Conservation (phyloP, 2,888 invertebrate species). For the Vannuccia rotundouncinata region DNA sequence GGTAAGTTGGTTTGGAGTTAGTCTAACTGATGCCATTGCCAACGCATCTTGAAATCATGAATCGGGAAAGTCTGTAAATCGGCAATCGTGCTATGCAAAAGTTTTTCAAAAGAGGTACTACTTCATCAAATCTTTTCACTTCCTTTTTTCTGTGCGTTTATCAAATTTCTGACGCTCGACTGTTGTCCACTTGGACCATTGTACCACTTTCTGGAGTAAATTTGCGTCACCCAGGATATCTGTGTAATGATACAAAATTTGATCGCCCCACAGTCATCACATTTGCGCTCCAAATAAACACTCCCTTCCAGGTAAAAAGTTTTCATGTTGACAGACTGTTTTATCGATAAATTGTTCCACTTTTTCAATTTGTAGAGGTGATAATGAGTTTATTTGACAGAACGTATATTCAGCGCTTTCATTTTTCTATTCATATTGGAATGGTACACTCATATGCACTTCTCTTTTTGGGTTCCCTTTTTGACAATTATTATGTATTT, state of each 20-base stretch:
- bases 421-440: too few species aligned
- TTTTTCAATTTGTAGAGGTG: not conserved
- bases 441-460: too few species aligned
- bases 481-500: too few species aligned
- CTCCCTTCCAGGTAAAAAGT: not conserved
- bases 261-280: not conserved
- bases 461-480: too few species aligned
- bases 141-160: not conserved
- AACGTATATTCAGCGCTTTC: too few species aligned
- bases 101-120: constrained; percentile 1
- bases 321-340: not conserved
- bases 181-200: not conserved
- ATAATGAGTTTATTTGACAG: not conserved
- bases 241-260: not conserved
- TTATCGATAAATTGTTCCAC: not conserved
- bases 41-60: constrained; percentile 9
- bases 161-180: not conserved
- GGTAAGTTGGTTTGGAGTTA: not conserved
- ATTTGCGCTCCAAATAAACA: not conserved
- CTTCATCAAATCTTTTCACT: not conserved
- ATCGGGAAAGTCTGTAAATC: constrained; percentile 5
- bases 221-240: not conserved
- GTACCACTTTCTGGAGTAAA: not conserved
- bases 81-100: constrained; percentile 4
- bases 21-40: not conserved